Evolutionary conservation across 2,888 invertebrate species (phyloP).

Genomic region (Drosophila mercatorum): DNA sequence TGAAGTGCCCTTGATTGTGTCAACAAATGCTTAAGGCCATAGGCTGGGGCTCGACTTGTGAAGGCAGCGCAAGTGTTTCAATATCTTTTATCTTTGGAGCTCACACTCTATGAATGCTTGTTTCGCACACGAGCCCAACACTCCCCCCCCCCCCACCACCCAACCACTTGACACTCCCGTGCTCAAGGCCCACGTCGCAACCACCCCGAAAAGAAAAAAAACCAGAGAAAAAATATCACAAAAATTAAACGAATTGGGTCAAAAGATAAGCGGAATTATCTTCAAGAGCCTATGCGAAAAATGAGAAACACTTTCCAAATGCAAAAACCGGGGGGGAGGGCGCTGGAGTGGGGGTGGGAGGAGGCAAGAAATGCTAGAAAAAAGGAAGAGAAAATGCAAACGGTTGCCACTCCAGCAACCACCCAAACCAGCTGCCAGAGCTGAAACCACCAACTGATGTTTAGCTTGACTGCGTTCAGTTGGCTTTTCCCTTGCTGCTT

Average conservation of each 20-base stretch:
- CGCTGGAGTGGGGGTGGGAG: neutral
- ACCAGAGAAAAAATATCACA: neutral
- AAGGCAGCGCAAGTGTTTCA: slow-evolving; percentile 1
- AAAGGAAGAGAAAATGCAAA: slow-evolving; percentile 54
- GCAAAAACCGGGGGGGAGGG: neutral
- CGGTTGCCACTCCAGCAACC: slow-evolving; percentile 73
- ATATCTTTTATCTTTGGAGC: slow-evolving; percentile 13
- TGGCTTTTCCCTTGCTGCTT: neutral
- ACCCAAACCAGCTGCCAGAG: slow-evolving; percentile 17
- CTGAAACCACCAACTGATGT: slow-evolving; percentile 30
- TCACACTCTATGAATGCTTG: slow-evolving; percentile 28
- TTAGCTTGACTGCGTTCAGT: slow-evolving; percentile 37
- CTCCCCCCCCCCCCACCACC: slow-evolving; percentile 23
- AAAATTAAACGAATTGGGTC: slow-evolving; percentile 76
- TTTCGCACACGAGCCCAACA: slow-evolving; percentile 22
- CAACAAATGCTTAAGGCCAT: slow-evolving; percentile 1
- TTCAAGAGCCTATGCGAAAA: slow-evolving; percentile 72
- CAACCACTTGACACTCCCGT: slow-evolving; percentile 54
- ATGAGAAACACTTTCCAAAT: slow-evolving; percentile 41
- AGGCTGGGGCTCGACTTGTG: neutral
- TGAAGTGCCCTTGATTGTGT: neutral
- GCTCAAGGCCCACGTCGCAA: slow-evolving; percentile 23
- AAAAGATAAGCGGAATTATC: slow-evolving; percentile 79
- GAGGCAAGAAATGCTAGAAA: slow-evolving; percentile 30
- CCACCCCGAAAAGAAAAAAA: slow-evolving; percentile 48